Base-by-base conservation (phyloP, 37 sponge, comb jelly and placozoan genomes). In the Haliclona indistincta region DNA sequence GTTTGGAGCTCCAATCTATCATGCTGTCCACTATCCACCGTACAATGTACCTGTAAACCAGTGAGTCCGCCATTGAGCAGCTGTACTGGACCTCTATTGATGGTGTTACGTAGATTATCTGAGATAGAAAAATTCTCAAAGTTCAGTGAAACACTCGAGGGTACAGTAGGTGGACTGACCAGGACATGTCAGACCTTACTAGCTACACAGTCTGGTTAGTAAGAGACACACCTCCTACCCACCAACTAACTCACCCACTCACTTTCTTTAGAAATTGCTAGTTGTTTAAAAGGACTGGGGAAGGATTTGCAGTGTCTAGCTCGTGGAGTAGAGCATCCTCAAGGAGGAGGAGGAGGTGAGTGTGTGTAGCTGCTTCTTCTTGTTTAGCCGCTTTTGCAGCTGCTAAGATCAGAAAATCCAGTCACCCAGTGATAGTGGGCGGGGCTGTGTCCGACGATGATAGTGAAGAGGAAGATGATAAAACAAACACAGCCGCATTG, bases 21-120 rank as follows among this genome's bases (percentile, higher is more conserved):
- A 45, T 33, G 45, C 82, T 19, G 86, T 91, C 4, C 63, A 85
- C 32, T 91, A 85, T 68, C 79, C 91, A 38, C 79, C 82, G n/a
- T 79, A 74, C 74, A 91, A 91, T 52, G 78, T 85, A 36, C 82
- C 86, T 2, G 34, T 85, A 17, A 77, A 67, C 44, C 84, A 89
- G 89, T 89, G 63, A 89, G 89, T 44, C 25, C 6, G 38, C 28
- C 22, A 25, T 49, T 47, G 51, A 15, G 51, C 51, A 47, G 15
- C 15, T 47, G 51, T 15, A 47, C 51, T 47, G 10, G 51, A n/a
- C n/a, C n/a, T n/a, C n/a, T 8, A 58, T 58, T 25, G n/a, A 19
- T 52, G 0, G 30, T 7, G 17, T 11, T n/a, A 62, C 22, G 19
- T 53, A 90, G 91, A 44, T 45, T 91, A 37, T 38, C 82, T 2